A percentile compares a stretch with the other conserved stretches of the same genome.
These are phyloP conservation scores for Coleophora flavipennella DNA, from an alignment of 2,888 invertebrate species.

Conservation along the genomic window DNA sequence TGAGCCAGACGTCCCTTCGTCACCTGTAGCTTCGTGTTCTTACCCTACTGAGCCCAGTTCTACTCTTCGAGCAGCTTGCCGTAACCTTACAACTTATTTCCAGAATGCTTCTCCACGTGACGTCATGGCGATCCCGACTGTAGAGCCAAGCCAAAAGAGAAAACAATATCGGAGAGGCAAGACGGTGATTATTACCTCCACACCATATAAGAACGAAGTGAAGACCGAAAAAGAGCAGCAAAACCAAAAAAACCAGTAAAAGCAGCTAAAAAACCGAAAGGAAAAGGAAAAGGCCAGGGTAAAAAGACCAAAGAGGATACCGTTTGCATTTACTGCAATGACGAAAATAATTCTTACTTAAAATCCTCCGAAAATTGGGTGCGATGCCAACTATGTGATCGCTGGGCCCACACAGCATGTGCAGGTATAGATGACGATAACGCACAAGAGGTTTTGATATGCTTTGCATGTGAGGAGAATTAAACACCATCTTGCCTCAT, in stretches of 20 bases:
- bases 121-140: constrained; percentile 15
- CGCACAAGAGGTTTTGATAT: constrained; percentile 17
- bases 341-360: constrained; percentile 8
- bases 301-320: constrained; percentile 8
- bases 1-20: too few relatives aligned
- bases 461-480: constrained; percentile 13
- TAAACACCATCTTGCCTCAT: neutral
- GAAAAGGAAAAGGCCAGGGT: constrained; percentile 1
- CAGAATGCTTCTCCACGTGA: constrained; percentile 14
- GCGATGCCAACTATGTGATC: constrained; percentile 14
- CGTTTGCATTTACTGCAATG: constrained; percentile 10
- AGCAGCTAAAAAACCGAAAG: constrained; percentile 12
- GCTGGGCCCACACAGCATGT: constrained; percentile 18
- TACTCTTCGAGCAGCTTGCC: constrained; percentile 5
- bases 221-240: constrained; percentile 7
- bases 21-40: too few relatives aligned
- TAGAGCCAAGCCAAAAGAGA: constrained; percentile 12
- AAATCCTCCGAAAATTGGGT: constrained; percentile 18
- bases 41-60: neutral
- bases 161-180: constrained; percentile 19
- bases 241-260: constrained; percentile 14
- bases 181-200: constrained; percentile 18
- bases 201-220: constrained; percentile 21
- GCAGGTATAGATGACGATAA: constrained; percentile 20
- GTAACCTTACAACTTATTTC: constrained; percentile 9